A percentile compares a stretch with the other conserved stretches of the same genome.
These are phyloP conservation scores for Pseudococcus jackbeardsleyi DNA, from an alignment of 2,888 invertebrate genomes.

Conservation along the genomic window DNA sequence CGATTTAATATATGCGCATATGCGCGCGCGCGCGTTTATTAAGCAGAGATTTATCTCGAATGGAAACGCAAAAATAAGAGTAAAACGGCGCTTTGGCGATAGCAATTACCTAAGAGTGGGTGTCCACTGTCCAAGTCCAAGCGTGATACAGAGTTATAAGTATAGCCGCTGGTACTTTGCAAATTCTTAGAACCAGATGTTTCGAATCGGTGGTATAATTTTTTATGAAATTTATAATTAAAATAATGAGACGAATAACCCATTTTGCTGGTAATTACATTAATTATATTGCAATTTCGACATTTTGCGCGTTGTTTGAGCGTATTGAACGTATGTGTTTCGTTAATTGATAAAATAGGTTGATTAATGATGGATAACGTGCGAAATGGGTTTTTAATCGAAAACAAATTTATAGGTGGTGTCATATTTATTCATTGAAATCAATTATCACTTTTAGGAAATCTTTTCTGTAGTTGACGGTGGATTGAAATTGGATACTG, in stretches of 20 bases:
- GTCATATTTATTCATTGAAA: no score
- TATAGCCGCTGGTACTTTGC: slow-evolving; percentile 44
- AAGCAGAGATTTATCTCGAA: background rate
- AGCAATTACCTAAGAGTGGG: slow-evolving; percentile 42
- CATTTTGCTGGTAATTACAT: background rate
- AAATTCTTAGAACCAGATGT: slow-evolving; percentile 46
- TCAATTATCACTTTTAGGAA: no score
- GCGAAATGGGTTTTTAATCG: background rate
- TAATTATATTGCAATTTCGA: slow-evolving; percentile 26
- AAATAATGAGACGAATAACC: slow-evolving; percentile 25
- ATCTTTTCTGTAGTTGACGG: no score
- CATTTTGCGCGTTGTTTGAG: background rate
- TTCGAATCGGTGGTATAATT: slow-evolving; percentile 34
- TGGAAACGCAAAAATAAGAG: background rate
- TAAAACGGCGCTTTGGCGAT: background rate
- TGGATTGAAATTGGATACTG: no score
- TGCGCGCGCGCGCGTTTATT: background rate
- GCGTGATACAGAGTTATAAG: slow-evolving; percentile 43
- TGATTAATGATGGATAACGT: background rate
- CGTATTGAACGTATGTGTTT: background rate
- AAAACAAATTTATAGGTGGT: background rate
- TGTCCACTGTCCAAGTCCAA: background rate
- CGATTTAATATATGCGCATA: slow-evolving; percentile 12
- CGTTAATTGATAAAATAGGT: slow-evolving; percentile 4
- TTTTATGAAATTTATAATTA: slow-evolving; percentile 46